Evolutionary conservation across 2,888 invertebrate species (phyloP).

Genomic region (Rotaria macrura): DNA sequence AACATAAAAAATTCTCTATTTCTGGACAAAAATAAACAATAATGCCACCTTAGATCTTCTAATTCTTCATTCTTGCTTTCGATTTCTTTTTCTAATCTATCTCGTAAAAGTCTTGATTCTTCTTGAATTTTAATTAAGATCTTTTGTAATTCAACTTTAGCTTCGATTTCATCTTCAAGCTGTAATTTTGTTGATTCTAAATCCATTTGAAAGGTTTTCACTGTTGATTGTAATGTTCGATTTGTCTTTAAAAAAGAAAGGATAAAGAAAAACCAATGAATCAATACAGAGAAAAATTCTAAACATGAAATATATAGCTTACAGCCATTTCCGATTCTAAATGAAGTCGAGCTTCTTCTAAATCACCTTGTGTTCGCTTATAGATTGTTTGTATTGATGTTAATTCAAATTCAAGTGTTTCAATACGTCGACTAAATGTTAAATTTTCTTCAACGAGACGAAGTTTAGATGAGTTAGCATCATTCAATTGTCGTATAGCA

Average conservation of each 20-base stretch:
- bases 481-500: constrained; percentile 27
- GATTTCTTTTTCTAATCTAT: constrained; percentile 29
- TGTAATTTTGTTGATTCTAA: constrained; percentile 27
- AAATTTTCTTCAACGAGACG: constrained; percentile 27
- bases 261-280: too few species aligned
- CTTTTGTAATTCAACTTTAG: constrained; percentile 32
- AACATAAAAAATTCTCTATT: background rate
- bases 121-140: constrained; percentile 29
- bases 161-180: constrained; percentile 32
- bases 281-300: too few species aligned
- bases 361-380: constrained; percentile 25
- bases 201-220: constrained; percentile 26
- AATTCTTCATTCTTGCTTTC: constrained; percentile 31
- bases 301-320: too few species aligned
- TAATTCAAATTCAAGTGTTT: constrained; percentile 32
- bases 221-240: constrained; percentile 28
- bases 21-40: too few species aligned
- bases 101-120: constrained; percentile 21
- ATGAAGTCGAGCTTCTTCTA: constrained; percentile 31
- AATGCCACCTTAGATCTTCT: constrained; percentile 26
- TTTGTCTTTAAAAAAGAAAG: too few species aligned
- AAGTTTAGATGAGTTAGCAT: constrained; percentile 22
- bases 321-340: constrained; percentile 33
- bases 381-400: background rate
- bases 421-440: constrained; percentile 24